Evolutionary conservation across 2,113 vertebrate species (phyloP).

Genomic region (Girardinichthys multiradiatus): DNA sequence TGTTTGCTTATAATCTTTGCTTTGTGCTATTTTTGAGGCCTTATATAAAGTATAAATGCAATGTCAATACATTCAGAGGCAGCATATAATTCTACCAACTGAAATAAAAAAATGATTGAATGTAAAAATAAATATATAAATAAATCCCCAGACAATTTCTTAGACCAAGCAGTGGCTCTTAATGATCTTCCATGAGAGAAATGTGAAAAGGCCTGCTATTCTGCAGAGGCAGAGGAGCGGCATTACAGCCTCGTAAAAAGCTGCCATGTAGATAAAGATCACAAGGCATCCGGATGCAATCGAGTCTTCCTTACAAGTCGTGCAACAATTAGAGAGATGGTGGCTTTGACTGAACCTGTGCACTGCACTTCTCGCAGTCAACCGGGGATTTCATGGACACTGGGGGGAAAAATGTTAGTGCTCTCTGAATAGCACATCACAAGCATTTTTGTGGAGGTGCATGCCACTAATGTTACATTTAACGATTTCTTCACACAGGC

Average conservation of each 20-base stretch:
- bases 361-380: not conserved
- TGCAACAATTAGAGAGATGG: constrained; percentile 31
- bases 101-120: not conserved
- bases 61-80: not conserved
- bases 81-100: not conserved
- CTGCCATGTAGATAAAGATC: constrained; percentile 13
- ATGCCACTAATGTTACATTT: constrained; percentile 17
- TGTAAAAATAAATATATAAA: not conserved
- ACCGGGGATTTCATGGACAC: constrained; percentile 31
- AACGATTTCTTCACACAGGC: not conserved
- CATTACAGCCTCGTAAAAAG: constrained; percentile 15
- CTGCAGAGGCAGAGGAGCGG: constrained; percentile 1
- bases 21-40: not conserved
- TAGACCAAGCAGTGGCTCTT: not conserved
- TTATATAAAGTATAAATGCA: constrained; percentile 7
- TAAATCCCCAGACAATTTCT: not conserved
- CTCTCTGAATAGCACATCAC: constrained; percentile 19
- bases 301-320: constrained; percentile 20
- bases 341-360: constrained; percentile 32
- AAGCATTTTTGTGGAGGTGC: constrained; percentile 21
- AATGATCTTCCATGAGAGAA: constrained; percentile 4
- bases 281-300: constrained; percentile 19
- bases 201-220: constrained; percentile 11
- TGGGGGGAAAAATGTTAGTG: constrained; percentile 10
- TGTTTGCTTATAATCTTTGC: not conserved